phyloP scores from a whole-genome alignment of 1,140 invertebrate genomes.

The Yoshiicerus persimilis region DNA sequence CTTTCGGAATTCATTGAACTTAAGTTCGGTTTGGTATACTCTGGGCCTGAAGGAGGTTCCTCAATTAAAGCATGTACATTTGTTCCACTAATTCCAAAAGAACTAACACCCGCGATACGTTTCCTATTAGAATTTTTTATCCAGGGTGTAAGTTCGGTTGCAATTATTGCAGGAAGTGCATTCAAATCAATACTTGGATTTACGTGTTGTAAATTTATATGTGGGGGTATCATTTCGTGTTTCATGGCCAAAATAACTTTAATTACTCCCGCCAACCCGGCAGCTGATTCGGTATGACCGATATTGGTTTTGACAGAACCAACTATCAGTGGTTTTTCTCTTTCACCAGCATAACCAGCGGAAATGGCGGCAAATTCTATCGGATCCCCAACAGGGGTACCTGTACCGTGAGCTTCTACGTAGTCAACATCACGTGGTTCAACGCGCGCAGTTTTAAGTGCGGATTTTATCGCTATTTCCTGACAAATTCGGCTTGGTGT shows the following conservation, averaged over 20 bases:
- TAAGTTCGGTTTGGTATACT: neutral
- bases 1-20: neutral
- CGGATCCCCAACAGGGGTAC: constrained; percentile 56
- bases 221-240: neutral
- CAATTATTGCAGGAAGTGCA: neutral
- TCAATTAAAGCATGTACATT: constrained; percentile 36
- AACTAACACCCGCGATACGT: constrained; percentile 30
- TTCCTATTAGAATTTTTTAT: neutral
- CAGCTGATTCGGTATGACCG: constrained; percentile 62
- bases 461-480: constrained; percentile 57
- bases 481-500: constrained; percentile 50
- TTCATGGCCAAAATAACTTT: neutral
- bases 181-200: neutral
- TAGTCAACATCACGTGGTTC: constrained; percentile 58
- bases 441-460: constrained; percentile 59
- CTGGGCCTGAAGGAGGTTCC: neutral
- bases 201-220: neutral
- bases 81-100: constrained; percentile 38
- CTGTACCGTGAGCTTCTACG: constrained; percentile 64
- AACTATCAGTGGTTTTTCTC: constrained; percentile 56
- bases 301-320: constrained; percentile 65
- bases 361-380: constrained; percentile 54
- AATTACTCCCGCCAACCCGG: constrained; percentile 38
- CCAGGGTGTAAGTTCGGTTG: neutral
- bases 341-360: constrained; percentile 58